Evolutionary conservation across 2,113 vertebrate genomes (phyloP), one percentile per base, ranked within the genome.

Genomic region (Leptobrachium ailaonicum): DNA sequence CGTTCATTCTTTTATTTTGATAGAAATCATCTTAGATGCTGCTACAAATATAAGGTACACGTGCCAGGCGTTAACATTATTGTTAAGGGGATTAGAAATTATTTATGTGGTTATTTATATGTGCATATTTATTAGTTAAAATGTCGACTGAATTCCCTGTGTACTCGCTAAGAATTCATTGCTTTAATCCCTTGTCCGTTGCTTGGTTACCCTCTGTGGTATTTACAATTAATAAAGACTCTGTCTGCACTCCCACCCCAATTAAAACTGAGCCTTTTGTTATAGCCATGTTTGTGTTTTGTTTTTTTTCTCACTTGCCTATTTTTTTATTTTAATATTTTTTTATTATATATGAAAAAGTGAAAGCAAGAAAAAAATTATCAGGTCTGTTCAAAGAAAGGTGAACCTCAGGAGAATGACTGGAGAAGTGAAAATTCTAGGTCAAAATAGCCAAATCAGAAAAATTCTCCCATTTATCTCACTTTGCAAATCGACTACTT

Each of bases 201-300:
- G 78, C 78, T 66, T 80, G 50, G 78, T 67, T 67, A 80, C 78
- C 42, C 71, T 44, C 41, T 14, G 9, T 58, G 71, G 71, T 66
- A 80, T 80, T 80, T 80, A 74, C 78, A 73, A 80, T 74, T 80
- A 80, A 80, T 80, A 73, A 80, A 73, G 78, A 67, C 71, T 56
- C 32, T 44, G 71, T 73, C 60, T 67, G 78, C 78, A 44, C 78
- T 73, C 63, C 62, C 62, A 80, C 71, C 78, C 66, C 78, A 80
- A 80, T 73, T 80, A 80, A 68, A 74, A 68, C 5, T n/a, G 2
- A 50, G 45, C n/a, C 63, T 68, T 56, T 80, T 80, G 62, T 80
- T 67, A 60, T 32, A 11, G 13, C 43, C 45, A 3, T 2, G 7
- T 53, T 6, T 6, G 20, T 2, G 44, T 44, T 47, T 66, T 32